Conservation (phyloP, 2,797 vertebrate genomes). For the Typhlichthys eigenmanni region DNA sequence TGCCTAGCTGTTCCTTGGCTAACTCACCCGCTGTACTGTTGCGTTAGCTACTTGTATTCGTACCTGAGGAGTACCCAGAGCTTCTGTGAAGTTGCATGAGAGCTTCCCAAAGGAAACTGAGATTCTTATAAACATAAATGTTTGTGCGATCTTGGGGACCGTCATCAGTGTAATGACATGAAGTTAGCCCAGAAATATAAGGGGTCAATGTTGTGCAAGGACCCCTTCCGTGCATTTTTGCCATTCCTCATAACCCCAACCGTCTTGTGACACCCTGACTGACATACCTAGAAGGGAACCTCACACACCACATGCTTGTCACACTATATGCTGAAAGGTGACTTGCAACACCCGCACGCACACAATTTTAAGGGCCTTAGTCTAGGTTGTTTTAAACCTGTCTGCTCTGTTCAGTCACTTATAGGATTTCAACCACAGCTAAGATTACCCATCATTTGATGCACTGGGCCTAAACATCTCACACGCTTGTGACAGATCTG, state of each 20-base stretch:
- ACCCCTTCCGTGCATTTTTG: slow-evolving; percentile 9
- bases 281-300: not conserved
- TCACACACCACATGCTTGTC: slow-evolving; percentile 1
- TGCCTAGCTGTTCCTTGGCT: not conserved
- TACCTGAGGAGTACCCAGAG: not conserved
- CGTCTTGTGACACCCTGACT: not conserved
- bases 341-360: slow-evolving; percentile 9
- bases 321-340: slow-evolving; percentile 7
- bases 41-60: not conserved
- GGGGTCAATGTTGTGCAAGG: slow-evolving; percentile 10
- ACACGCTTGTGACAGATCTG: slow-evolving; percentile 13
- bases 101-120: not conserved
- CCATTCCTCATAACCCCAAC: slow-evolving; percentile 8
- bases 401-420: slow-evolving; percentile 7
- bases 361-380: not conserved
- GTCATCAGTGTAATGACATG: slow-evolving; percentile 7
- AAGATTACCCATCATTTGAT: slow-evolving; percentile 18
- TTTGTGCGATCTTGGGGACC: slow-evolving; percentile 4
- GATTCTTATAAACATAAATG: not conserved
- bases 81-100: slow-evolving; percentile 4
- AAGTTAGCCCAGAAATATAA: slow-evolving; percentile 25
- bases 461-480: not conserved
- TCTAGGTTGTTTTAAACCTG: slow-evolving; percentile 17
- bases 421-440: slow-evolving; percentile 16
- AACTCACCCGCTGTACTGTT: not conserved